These are phyloP conservation scores for Torymus tubicola DNA, from an alignment of 2,888 invertebrate genomes.

Conservation along the genomic window DNA sequence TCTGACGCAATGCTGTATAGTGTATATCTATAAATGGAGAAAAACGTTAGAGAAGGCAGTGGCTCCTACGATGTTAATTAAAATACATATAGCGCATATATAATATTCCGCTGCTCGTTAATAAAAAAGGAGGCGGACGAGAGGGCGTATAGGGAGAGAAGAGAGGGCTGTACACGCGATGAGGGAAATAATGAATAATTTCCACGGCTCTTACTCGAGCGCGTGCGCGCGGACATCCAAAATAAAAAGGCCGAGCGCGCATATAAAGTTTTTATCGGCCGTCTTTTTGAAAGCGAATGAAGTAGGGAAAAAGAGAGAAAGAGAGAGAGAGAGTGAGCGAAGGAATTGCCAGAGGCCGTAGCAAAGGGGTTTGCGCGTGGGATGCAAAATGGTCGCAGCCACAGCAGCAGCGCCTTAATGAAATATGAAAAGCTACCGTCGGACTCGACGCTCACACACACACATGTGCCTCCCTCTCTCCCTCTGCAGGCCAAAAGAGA, in stretches of 20 bases:
- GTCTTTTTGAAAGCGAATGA: constrained; percentile 58
- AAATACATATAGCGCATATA: constrained; percentile 41
- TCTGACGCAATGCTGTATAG: no score
- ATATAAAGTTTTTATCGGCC: constrained; percentile 59
- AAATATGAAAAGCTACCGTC: constrained; percentile 69
- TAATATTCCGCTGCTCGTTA: constrained; percentile 47
- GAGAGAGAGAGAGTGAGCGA: constrained; percentile 54
- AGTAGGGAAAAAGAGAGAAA: constrained; percentile 54
- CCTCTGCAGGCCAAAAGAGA: constrained; percentile 1
- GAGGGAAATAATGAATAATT: constrained; percentile 56
- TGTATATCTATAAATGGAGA: no score
- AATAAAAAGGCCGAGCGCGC: constrained; percentile 50
- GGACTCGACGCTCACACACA: constrained; percentile 32
- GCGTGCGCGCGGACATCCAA: constrained; percentile 48
- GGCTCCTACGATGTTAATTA: constrained; percentile 35
- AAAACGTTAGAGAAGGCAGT: neutral
- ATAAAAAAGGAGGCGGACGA: constrained; percentile 40
- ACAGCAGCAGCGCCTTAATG: constrained; percentile 65
- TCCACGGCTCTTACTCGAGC: constrained; percentile 47
- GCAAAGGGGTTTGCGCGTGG: constrained; percentile 46
- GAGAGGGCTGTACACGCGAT: constrained; percentile 37
- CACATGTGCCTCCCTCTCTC: neutral
- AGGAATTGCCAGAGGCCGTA: constrained; percentile 51
- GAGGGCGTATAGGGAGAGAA: constrained; percentile 14
- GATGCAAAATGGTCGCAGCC: constrained; percentile 65